Conservation (phyloP, 2,797 vertebrate genomes). For the Helicolenus hilgendorfi region DNA sequence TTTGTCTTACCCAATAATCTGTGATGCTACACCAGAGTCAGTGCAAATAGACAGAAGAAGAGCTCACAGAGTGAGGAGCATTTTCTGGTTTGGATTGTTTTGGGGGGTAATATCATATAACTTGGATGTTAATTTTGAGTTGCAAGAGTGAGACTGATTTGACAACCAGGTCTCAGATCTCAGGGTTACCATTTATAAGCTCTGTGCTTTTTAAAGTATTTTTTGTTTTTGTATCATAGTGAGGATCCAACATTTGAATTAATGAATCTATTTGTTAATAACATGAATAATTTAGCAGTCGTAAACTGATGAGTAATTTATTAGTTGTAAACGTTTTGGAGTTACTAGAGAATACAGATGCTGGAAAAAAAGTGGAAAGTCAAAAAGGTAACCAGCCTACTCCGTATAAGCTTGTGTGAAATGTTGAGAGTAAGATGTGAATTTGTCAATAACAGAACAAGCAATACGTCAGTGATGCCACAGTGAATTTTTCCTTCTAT, state of each 20-base stretch:
- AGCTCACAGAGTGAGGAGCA: neutral
- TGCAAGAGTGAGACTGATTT: neutral
- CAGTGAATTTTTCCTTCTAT: neutral
- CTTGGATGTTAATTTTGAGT: neutral
- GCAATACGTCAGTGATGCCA: neutral
- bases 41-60: neutral
- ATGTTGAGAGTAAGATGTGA: slow-evolving; percentile 1
- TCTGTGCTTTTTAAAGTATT: neutral
- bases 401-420: neutral
- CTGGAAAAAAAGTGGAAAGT: neutral
- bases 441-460: neutral
- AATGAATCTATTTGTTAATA: neutral
- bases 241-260: neutral
- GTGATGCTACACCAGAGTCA: neutral
- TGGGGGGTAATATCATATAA: neutral
- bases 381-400: neutral
- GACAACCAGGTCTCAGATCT: neutral
- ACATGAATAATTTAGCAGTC: slow-evolving; percentile 25
- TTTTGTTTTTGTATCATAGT: neutral
- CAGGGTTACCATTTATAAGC: neutral
- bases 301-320: neutral
- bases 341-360: neutral
- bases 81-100: neutral
- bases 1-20: neutral
- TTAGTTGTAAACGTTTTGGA: neutral